A percentile compares a stretch with the other conserved stretches of the same genome.
Evolutionary conservation across 2,888 invertebrate genomes (phyloP).

Genomic region (Drosophila recens): DNA sequence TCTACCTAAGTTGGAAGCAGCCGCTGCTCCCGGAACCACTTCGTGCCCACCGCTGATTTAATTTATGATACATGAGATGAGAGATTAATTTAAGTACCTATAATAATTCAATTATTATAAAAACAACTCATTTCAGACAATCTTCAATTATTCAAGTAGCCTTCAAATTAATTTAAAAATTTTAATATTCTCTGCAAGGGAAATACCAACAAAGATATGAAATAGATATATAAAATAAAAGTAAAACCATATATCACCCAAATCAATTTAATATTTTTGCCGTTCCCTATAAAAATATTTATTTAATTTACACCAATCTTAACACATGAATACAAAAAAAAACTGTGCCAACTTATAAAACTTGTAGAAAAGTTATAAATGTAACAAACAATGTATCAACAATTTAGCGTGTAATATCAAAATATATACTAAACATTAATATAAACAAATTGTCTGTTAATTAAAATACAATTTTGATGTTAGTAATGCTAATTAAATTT

Average conservation of each 20-base stretch:
- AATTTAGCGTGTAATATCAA: constrained; percentile 31
- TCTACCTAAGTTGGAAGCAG: too few relatives aligned
- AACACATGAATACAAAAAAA: constrained; percentile 18
- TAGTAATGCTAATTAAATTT: constrained; percentile 42
- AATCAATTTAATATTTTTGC: not conserved
- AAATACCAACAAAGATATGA: not conserved
- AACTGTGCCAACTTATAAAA: constrained; percentile 47
- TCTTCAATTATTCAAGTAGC: not conserved
- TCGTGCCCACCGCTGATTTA: too few relatives aligned
- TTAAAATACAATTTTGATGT: constrained; percentile 35
- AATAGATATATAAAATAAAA: not conserved
- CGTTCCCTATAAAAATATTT: constrained; percentile 14
- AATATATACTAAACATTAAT: constrained; percentile 5
- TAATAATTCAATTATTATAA: too few relatives aligned
- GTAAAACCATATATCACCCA: constrained; percentile 19
- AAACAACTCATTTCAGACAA: too few relatives aligned
- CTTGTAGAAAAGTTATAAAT: constrained; percentile 21
- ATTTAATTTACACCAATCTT: not conserved
- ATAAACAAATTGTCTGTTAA: constrained; percentile 30
- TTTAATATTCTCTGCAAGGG: not conserved
- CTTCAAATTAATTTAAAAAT: not conserved
- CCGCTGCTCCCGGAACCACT: too few relatives aligned
- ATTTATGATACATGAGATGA: too few relatives aligned
- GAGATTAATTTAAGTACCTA: too few relatives aligned
- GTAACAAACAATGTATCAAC: constrained; percentile 19